Conservation (phyloP, 2,888 invertebrate genomes). For the Diadegma fenestrale region DNA sequence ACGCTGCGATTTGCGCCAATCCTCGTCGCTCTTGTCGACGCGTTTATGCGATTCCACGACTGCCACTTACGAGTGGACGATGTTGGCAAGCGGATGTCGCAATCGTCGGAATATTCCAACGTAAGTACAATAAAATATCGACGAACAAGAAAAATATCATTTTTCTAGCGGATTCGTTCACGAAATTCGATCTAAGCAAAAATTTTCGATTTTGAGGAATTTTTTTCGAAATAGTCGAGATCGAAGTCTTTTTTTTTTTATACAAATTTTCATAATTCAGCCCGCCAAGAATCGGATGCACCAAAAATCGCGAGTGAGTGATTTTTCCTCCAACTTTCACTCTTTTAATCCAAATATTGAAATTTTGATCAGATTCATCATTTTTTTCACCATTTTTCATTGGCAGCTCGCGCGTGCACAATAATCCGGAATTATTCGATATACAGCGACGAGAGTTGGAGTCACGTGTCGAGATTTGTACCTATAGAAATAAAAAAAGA, state of each 20-base stretch:
- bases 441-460: background rate
- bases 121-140: constrained; percentile 35
- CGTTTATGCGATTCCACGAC: constrained; percentile 38
- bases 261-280: background rate
- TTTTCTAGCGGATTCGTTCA: background rate
- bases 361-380: background rate
- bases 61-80: constrained; percentile 24
- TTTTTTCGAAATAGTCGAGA: background rate
- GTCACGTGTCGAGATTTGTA: constrained; percentile 58
- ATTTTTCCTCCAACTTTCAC: background rate
- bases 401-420: constrained; percentile 23
- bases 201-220: background rate
- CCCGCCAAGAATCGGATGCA: background rate
- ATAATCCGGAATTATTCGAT: constrained; percentile 19
- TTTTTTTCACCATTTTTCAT: background rate
- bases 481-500: constrained; percentile 31
- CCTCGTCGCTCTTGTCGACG: background rate
- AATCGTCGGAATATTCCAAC: constrained; percentile 34
- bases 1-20: background rate
- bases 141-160: background rate
- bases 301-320: background rate
- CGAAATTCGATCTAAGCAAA: background rate
- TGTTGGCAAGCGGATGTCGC: constrained; percentile 31
- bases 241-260: background rate
- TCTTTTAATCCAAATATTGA: background rate